Base-by-base conservation (phyloP, 2,113 vertebrate species). In the Telmatochromis brachygnathus region DNA sequence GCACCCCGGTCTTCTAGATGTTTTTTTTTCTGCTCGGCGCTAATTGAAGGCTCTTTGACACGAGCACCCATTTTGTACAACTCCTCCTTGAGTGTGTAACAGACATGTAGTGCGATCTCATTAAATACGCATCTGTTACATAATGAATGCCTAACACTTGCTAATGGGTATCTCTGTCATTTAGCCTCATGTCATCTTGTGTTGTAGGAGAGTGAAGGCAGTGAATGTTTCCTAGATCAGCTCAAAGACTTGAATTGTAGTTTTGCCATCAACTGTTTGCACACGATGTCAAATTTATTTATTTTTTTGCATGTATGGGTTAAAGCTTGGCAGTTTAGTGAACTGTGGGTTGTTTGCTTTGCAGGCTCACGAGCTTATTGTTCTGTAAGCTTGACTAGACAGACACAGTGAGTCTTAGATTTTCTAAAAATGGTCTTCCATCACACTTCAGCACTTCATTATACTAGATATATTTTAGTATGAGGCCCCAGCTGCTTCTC, bases 1-100 rank as follows among this genome's bases (percentile, higher is more conserved):
- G 37, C 86, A 85, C 80, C 82, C 30, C 77, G 14, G 28, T 85
- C 84, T 84, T 84, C 68, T 33, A 84, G 21, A 77, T 77, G 75
- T 82, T 87, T 28, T 49, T 45, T 51, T n/a, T 23, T 11, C 4
- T 14, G 80, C 83, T 89, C 84, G 1, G 81, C 62, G 92, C 88
- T 94, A 95, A 96, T 95, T 95, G 94, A 89, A 85, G 84, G 19
- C 58, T 80, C 84, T 89, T 90, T 88, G 80, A 89, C 86, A 86
- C 13, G 54, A 86, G 88, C 83, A 81, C 87, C 87, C 84, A 9
- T 84, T 88, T 90, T 83, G 82, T 87, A 75, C 23, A n/a, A 81
- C 75, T 84, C 84, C 75, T 88, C 33, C 12, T 83, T 79, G 51
- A 84, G 79, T n/a, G 15, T 85, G 45, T 54, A 85, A 47, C 84